Base-by-base conservation (phyloP, 2,888 invertebrate genomes). In the Lasioglossum oenotherae region DNA sequence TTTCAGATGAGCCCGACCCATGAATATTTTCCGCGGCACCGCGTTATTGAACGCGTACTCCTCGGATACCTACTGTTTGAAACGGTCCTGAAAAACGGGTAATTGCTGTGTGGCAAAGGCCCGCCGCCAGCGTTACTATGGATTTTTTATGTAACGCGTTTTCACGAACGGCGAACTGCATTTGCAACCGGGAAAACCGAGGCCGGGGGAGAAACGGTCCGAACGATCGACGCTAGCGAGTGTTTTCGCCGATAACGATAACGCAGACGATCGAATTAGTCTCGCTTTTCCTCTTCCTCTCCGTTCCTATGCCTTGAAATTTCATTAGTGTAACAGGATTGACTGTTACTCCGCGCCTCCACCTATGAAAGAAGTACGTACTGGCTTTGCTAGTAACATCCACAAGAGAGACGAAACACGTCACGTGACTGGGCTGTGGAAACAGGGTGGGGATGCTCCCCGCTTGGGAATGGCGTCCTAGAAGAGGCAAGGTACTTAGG, bases 1-100 rank as follows among this genome's bases (percentile, higher is more conserved):
- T 85, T 85, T 85, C 75, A 84, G 85, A 85, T 85, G 85, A 85
- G 84, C 79, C 14, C 72, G 14, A 31, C 31, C 84, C 85, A 85
- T 85, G 85, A 85, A 85, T 85, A 85, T 85, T 85, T 85, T 69
- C 73, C 79, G 46, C 53, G 73, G 73, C 27, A 76, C 75, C 64
- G 75, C 79, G 84, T 84, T 84, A 84, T 85, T 78, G 85, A 80
- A 85, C 85, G 85, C 71, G 76, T 74, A 27, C 85, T 80, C 74
- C 69, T 80, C 76, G 74, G 16, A 74, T 73, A 74, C 35, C 67
- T 67, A 67, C 57, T 49, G 49, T 84, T 84, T 53, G 31, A 38
- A 67, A 31, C 12, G 49, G 44, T 14, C 27, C 53, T 16, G 35
- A 35, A 44, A 35, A 35, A 46, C 60, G 27, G n/a, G 23, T 16